Evolutionary conservation across 2,888 invertebrate species (phyloP).

Genomic region (Xestobium rufovillosum): DNA sequence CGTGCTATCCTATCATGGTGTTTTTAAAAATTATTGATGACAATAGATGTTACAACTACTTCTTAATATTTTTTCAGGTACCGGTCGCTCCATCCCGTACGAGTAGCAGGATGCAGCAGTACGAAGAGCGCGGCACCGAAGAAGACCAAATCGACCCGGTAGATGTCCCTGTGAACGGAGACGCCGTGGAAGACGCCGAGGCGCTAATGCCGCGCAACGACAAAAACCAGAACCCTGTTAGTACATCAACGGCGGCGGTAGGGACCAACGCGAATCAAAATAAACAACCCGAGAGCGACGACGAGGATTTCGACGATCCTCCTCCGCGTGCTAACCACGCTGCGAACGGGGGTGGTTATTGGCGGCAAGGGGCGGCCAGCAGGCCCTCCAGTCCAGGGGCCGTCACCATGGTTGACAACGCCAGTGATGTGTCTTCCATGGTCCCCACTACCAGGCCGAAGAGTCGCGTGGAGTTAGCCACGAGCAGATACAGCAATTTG

Average conservation of each 20-base stretch:
- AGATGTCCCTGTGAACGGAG: constrained; percentile 40
- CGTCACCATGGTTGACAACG: constrained; percentile 51
- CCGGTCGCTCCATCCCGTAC: constrained; percentile 41
- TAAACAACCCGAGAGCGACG: constrained; percentile 33
- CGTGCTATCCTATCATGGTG: too few relatives aligned
- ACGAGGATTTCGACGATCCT: constrained; percentile 33
- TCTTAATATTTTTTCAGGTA: constrained; percentile 28
- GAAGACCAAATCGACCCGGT: constrained; percentile 35
- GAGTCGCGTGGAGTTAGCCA: constrained; percentile 49
- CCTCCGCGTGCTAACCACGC: too few relatives aligned
- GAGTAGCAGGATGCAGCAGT: constrained; percentile 41
- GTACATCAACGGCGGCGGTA: constrained; percentile 29
- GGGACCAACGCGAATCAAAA: constrained; percentile 27
- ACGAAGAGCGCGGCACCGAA: constrained; percentile 44
- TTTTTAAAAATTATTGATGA: too few relatives aligned
- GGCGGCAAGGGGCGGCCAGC: constrained; percentile 48
- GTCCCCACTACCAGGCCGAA: constrained; percentile 50
- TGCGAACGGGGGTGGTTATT: constrained; percentile 45
- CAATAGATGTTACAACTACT: too few relatives aligned
- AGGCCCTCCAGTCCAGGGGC: constrained; percentile 44
- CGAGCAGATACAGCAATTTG: constrained; percentile 61
- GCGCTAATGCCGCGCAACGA: constrained; percentile 44
- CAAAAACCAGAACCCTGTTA: constrained; percentile 27
- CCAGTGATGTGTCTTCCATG: constrained; percentile 53
- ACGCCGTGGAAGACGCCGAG: constrained; percentile 44